Percentiles rank a stretch among this genome's conserved stretches.
Conservation (phyloP, 1,140 invertebrate genomes). For the Drosophila repletoides region DNA sequence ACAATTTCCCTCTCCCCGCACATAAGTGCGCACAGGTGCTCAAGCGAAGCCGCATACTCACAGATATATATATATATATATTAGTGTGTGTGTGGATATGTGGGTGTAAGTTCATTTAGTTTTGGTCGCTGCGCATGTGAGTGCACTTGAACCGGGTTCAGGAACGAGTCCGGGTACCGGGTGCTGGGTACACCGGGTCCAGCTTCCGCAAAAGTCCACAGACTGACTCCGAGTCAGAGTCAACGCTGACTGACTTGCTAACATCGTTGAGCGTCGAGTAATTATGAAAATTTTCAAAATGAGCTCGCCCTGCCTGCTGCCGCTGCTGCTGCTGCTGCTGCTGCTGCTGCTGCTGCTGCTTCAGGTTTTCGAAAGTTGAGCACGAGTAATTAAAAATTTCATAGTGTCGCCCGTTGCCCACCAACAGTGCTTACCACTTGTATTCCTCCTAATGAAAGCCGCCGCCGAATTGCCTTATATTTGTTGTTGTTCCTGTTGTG, state of each 20-base stretch:
- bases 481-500: slow-evolving; percentile 41
- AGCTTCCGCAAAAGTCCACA: slow-evolving; percentile 10
- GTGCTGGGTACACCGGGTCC: slow-evolving; percentile 5
- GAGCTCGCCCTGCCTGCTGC: slow-evolving; percentile 40
- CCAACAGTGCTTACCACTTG: slow-evolving; percentile 8
- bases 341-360: too few species aligned
- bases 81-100: slow-evolving; percentile 27
- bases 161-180: not conserved
- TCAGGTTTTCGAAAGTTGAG: slow-evolving; percentile 46
- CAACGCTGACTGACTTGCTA: slow-evolving; percentile 32
- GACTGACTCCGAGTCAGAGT: not conserved
- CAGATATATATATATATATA: slow-evolving; percentile 21
- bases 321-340: too few species aligned
- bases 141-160: slow-evolving; percentile 40
- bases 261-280: slow-evolving; percentile 39
- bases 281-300: slow-evolving; percentile 54
- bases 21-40: slow-evolving; percentile 41
- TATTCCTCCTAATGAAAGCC: slow-evolving; percentile 42
- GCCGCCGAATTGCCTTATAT: slow-evolving; percentile 41
- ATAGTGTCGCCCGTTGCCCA: slow-evolving; percentile 33
- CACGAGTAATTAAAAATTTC: slow-evolving; percentile 54
- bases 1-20: slow-evolving; percentile 12
- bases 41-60: slow-evolving; percentile 40
- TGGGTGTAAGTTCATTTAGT: slow-evolving; percentile 46
- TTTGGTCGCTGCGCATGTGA: slow-evolving; percentile 48